Evolutionary conservation across 2,113 vertebrate species (phyloP), one percentile per base, ranked within the genome.

Genomic region (Sporophila hypoxantha): DNA sequence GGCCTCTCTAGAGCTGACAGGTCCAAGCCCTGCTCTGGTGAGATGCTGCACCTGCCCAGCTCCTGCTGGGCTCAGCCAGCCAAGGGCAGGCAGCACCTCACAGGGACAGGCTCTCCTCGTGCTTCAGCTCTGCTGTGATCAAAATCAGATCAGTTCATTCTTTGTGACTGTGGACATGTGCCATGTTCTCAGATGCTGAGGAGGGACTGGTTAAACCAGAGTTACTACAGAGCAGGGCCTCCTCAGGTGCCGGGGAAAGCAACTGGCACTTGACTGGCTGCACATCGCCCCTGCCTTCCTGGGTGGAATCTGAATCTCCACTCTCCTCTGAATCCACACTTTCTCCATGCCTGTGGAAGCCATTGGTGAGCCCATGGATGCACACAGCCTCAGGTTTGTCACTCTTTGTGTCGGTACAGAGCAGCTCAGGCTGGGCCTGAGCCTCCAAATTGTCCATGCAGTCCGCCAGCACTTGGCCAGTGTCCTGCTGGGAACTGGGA

Each of bases 151-250:
- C 64, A 67, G 50, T 36, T 90, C 71, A 81, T 60, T 92, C 89
- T 68, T 82, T 46, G 85, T 75, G 92, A 82, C 66, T 97, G 97
- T 84, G 98, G 96, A 95, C 96, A 96, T 65, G 96, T 36, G 73
- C 64, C 76, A 62, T 7, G 56, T 97, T 97, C 94, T 98, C 98
- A 95, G 87, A 91, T 91, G 96, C 95, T 94, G 98, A 97, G 98
- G 98, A 97, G 96, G 97, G 94, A 91, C 95, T 96, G 89, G 97
- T 96, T 69, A 97, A 93, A 93, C 93, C 96, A 59, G 97, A 96
- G 93, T 95, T 95, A 68, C 97, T 96, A 44, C 94, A 96, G 76
- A 96, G 84, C 9, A 96, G 75, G 60, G 88, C 59, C 52, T 93
- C 94, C 42, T 96, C 85, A 3, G 55, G 79, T 5, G 68, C 92